Percentiles rank a stretch among this genome's conserved stretches.
Conservation (phyloP, 2,113 vertebrate species). For the Gopherus evgoodei region DNA sequence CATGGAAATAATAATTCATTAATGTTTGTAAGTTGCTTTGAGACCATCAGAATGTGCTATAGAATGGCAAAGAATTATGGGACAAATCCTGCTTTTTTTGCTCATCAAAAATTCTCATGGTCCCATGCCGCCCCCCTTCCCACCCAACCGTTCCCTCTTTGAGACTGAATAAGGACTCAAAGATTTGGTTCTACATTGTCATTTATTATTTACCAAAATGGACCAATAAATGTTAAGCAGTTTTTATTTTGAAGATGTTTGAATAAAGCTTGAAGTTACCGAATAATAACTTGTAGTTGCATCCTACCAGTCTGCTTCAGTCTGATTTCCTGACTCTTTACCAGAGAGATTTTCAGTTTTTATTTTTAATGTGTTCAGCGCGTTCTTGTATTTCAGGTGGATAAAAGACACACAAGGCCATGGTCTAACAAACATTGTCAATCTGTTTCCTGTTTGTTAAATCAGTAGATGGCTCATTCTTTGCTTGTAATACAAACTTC, state of each 20-base stretch:
- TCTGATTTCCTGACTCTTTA: background rate
- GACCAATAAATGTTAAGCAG: background rate
- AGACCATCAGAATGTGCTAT: background rate
- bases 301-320: background rate
- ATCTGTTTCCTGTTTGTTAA: constrained; percentile 26
- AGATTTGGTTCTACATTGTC: background rate
- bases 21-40: background rate
- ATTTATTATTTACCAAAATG: background rate
- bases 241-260: background rate
- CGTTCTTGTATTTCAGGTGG: background rate
- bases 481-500: background rate
- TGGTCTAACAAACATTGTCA: background rate
- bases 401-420: background rate
- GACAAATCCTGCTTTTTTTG: background rate
- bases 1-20: background rate
- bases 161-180: background rate
- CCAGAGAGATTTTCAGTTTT: background rate
- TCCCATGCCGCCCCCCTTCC: too few relatives aligned
- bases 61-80: background rate
- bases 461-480: background rate
- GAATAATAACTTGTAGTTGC: background rate
- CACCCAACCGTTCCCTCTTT: background rate
- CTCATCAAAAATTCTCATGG: background rate
- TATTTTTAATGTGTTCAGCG: background rate
- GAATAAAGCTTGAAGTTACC: background rate